Conservation (phyloP, 2,113 vertebrate species). For the Pterophyllum scalare region DNA sequence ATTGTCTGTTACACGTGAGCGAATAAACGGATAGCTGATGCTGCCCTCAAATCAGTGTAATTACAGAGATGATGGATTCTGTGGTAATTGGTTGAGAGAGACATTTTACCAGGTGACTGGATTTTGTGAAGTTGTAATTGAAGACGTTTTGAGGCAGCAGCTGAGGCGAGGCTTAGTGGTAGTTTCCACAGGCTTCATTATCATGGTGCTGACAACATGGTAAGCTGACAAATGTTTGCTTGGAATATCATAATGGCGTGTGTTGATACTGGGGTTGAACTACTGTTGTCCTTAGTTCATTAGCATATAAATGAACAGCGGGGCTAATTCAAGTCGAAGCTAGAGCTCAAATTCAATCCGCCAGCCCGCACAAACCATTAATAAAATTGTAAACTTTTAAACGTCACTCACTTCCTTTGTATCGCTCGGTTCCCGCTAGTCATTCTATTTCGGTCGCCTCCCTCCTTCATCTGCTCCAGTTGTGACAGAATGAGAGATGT, state of each 20-base stretch:
- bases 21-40: constrained; percentile 53
- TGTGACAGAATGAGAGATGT: constrained; percentile 41
- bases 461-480: constrained; percentile 33
- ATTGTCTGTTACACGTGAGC: constrained; percentile 14
- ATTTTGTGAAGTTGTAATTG: constrained; percentile 68
- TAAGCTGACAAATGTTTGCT: constrained; percentile 78
- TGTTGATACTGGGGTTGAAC: constrained; percentile 64
- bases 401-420: constrained; percentile 34
- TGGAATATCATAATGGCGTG: constrained; percentile 68
- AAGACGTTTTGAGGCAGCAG: constrained; percentile 61
- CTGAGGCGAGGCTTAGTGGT: constrained; percentile 49
- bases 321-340: constrained; percentile 65
- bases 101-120: constrained; percentile 68
- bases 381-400: constrained; percentile 62
- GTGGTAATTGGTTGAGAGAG: constrained; percentile 71
- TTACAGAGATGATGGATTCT: constrained; percentile 70
- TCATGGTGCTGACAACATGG: constrained; percentile 67
- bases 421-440: constrained; percentile 3
- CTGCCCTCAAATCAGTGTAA: constrained; percentile 69
- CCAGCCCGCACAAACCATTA: constrained; percentile 22
- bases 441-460: constrained; percentile 27
- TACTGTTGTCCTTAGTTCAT: constrained; percentile 51
- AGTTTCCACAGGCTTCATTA: constrained; percentile 66
- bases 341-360: constrained; percentile 46
- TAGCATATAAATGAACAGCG: constrained; percentile 77